These are phyloP conservation scores for Marasmarcha lunaedactyla DNA, from an alignment of 2,888 invertebrate species.

Conservation along the genomic window DNA sequence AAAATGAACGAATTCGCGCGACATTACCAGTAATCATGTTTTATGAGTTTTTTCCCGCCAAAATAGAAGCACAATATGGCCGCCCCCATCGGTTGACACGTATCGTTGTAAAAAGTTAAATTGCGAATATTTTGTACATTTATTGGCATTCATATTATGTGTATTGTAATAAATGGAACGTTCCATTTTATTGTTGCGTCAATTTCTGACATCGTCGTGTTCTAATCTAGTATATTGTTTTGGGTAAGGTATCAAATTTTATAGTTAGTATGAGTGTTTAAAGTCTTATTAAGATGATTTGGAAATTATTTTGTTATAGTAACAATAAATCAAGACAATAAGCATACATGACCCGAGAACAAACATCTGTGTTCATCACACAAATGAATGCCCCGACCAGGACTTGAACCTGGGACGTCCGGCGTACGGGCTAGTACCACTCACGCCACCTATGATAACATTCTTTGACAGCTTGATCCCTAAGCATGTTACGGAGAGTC, in stretches of 20 bases:
- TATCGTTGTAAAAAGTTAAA: constrained; percentile 51
- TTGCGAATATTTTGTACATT: constrained; percentile 24
- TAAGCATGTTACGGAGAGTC: too few relatives aligned
- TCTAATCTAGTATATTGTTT: background rate
- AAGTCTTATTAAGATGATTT: too few relatives aligned
- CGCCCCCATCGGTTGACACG: constrained; percentile 35
- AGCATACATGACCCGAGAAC: too few relatives aligned
- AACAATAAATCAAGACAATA: too few relatives aligned
- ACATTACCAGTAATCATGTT: constrained; percentile 56
- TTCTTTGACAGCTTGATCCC: too few relatives aligned
- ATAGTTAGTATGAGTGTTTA: too few relatives aligned
- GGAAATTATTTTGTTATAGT: too few relatives aligned
- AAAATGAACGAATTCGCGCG: constrained; percentile 39
- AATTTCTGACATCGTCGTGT: background rate
- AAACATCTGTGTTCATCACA: too few relatives aligned
- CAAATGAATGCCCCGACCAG: too few relatives aligned
- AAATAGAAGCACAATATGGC: constrained; percentile 39
- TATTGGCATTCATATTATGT: constrained; percentile 12
- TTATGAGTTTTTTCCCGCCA: constrained; percentile 54
- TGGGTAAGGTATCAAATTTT: background rate
- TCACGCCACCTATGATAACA: too few relatives aligned
- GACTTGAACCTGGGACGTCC: too few relatives aligned
- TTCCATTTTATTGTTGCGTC: constrained; percentile 11
- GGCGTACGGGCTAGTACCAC: too few relatives aligned
- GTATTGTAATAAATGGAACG: constrained; percentile 12